Percentiles rank a stretch among this genome's conserved stretches.
Evolutionary conservation across 2,113 vertebrate species (phyloP).

Genomic region (Cyanoderma ruficeps): DNA sequence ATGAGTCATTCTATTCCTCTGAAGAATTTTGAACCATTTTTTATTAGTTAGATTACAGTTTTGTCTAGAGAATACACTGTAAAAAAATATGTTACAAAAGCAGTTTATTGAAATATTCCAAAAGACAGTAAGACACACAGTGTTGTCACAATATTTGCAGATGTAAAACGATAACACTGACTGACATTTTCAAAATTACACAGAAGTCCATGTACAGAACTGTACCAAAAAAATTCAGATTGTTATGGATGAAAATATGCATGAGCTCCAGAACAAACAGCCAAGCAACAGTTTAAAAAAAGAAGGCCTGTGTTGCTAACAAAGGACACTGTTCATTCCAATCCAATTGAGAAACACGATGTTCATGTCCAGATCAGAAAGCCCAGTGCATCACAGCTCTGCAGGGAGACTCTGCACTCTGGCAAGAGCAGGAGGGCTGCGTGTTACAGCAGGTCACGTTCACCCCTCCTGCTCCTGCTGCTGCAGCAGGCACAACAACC

Average conservation of each 20-base stretch:
- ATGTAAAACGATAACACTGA: neutral
- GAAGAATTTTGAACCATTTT: neutral
- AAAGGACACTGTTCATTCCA: neutral
- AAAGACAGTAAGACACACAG: neutral
- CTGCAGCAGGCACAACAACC: neutral
- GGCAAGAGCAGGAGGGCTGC: neutral
- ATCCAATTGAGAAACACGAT: neutral
- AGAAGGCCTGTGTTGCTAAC: neutral
- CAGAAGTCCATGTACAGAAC: neutral
- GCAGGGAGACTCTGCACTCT: neutral
- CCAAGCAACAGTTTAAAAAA: neutral
- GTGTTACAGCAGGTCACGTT: accelerated
- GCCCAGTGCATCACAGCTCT: neutral
- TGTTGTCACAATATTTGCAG: neutral
- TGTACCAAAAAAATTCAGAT: neutral
- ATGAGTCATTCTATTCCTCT: neutral
- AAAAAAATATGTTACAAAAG: neutral
- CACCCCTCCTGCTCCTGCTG: neutral
- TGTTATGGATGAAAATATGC: neutral
- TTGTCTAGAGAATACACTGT: neutral
- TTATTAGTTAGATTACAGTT: neutral
- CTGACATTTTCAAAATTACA: neutral
- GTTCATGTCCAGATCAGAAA: neutral
- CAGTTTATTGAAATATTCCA: neutral
- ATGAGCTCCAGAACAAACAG: neutral